Evolutionary conservation across 2,797 vertebrate genomes (phyloP).

Genomic region (Leuciscus waleckii): DNA sequence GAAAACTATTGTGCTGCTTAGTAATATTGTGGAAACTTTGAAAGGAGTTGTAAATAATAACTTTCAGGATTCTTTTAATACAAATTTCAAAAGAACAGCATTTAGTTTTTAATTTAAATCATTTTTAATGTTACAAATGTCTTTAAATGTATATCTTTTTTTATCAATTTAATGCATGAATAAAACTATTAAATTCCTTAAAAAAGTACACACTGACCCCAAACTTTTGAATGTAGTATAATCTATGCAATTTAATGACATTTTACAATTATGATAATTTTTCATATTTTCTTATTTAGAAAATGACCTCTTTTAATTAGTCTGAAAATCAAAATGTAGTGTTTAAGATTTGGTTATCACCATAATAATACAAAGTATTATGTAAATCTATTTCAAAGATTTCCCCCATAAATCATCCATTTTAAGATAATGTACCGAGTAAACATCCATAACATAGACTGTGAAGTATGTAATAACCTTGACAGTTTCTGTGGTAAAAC

Average conservation of each 20-base stretch:
- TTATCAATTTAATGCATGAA: neutral
- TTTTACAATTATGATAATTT: neutral
- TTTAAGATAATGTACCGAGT: neutral
- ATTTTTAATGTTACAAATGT: no score
- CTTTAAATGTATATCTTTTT: no score
- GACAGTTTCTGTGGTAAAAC: conserved; percentile 16
- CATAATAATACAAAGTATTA: neutral
- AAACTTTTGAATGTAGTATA: neutral
- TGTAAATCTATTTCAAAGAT: neutral
- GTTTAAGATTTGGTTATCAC: neutral
- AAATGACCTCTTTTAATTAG: neutral
- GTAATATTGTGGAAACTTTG: no score
- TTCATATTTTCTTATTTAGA: neutral
- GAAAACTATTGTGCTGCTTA: no score
- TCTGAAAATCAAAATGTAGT: neutral
- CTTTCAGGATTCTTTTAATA: no score
- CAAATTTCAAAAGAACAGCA: no score
- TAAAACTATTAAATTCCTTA: no score
- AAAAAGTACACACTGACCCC: no score
- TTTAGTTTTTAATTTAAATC: no score
- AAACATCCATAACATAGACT: neutral
- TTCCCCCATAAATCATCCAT: neutral
- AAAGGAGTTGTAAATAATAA: no score
- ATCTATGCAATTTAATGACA: neutral
- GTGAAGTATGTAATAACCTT: conserved; percentile 19